Percentiles rank a stretch among this genome's conserved stretches.
Conservation (phyloP, 1,140 invertebrate species). For the Popillia japonica region DNA sequence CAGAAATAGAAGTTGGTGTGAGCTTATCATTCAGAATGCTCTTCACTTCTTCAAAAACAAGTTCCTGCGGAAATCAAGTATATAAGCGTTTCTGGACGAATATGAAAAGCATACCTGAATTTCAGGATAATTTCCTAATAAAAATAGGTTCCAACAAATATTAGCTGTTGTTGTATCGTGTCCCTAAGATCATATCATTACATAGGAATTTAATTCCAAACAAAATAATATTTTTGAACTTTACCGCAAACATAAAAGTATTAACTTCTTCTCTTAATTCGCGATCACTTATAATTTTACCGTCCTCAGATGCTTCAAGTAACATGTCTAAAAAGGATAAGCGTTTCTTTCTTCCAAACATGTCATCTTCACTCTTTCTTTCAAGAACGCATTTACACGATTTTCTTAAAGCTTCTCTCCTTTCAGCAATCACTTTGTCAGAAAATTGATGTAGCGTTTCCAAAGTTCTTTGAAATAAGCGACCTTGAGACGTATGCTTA, state of each 20-base stretch:
- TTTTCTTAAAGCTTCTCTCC: background rate
- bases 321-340: constrained; percentile 24
- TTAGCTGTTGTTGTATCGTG: constrained; percentile 75
- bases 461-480: background rate
- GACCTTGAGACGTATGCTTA: background rate
- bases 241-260: constrained; percentile 29
- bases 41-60: constrained; percentile 65
- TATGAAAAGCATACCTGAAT: constrained; percentile 53
- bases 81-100: background rate
- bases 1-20: constrained; percentile 59
- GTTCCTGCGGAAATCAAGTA: constrained; percentile 62
- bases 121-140: constrained; percentile 61
- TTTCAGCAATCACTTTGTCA: background rate
- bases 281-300: background rate
- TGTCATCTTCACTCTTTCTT: background rate
- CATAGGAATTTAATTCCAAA: too few species aligned
- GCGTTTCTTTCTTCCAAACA: constrained; percentile 6
- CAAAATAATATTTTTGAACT: too few species aligned
- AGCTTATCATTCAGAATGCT: constrained; percentile 19
- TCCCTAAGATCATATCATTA: constrained; percentile 64
- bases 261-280: background rate
- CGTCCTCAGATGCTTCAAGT: background rate
- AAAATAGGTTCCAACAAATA: constrained; percentile 66
- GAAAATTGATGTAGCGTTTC: background rate
- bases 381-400: background rate